These are phyloP conservation scores for Uloborus plumipes DNA, from an alignment of 2,888 invertebrate genomes.

Conservation along the genomic window DNA sequence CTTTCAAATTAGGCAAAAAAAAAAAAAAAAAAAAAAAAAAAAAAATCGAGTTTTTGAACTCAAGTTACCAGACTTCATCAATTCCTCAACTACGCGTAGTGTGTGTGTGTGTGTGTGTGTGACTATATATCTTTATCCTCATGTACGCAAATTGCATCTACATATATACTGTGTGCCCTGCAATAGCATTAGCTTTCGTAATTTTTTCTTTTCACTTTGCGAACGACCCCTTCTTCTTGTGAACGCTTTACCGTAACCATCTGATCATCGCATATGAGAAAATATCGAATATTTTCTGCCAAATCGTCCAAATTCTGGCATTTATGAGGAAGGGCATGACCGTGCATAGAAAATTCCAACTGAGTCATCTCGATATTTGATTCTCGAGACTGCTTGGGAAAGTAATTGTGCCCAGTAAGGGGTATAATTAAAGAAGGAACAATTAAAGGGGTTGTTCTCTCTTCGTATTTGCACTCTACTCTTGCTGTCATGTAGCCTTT, in stretches of 20 bases:
- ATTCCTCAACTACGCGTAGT: too few species aligned
- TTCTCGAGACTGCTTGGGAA: neutral
- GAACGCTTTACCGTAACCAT: slow-evolving; percentile 7
- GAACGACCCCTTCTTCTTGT: too few species aligned
- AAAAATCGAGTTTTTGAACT: too few species aligned
- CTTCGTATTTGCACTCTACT: slow-evolving; percentile 35
- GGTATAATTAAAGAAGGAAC: slow-evolving; percentile 48
- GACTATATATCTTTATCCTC: neutral
- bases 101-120: neutral
- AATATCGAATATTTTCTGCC: slow-evolving; percentile 50
- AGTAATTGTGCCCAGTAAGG: neutral
- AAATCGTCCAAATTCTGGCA: slow-evolving; percentile 37
- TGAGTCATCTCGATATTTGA: slow-evolving; percentile 15
- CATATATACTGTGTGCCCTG: too few species aligned
- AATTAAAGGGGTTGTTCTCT: slow-evolving; percentile 26
- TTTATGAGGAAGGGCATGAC: slow-evolving; percentile 48
- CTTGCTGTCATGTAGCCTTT: slow-evolving; percentile 14
- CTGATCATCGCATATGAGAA: slow-evolving; percentile 35
- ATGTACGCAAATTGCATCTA: too few species aligned
- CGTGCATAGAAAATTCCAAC: slow-evolving; percentile 42
- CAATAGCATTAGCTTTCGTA: too few species aligned
- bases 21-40: too few species aligned
- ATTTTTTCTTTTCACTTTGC: too few species aligned
- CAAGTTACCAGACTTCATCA: too few species aligned
- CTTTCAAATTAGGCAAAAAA: too few species aligned